A percentile compares a stretch with the other conserved stretches of the same genome.
Evolutionary conservation across 2,113 vertebrate genomes (phyloP).

Genomic region (Rhinichthys klamathensis): DNA sequence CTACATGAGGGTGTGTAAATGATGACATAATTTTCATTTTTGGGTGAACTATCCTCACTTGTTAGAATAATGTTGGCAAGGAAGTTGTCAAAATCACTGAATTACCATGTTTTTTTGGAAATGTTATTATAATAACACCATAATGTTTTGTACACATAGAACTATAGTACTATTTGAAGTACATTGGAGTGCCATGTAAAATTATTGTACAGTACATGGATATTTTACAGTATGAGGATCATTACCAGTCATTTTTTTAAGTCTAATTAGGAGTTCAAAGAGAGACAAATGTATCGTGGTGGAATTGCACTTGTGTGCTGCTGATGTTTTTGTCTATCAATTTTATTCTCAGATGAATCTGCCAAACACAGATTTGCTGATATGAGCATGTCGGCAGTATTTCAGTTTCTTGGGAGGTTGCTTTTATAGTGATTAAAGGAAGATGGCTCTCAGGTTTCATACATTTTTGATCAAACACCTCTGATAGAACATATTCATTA

Average conservation of each 20-base stretch:
- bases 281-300: not conserved
- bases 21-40: not conserved
- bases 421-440: conserved; percentile 49
- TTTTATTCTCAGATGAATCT: conserved; percentile 34
- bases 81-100: no score
- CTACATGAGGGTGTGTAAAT: not conserved
- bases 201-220: not conserved
- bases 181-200: not conserved
- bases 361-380: not conserved
- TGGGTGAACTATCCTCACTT: not conserved
- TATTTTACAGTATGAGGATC: not conserved
- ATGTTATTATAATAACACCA: not conserved
- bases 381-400: conserved; percentile 14
- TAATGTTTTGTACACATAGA: not conserved
- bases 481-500: conserved; percentile 49
- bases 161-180: not conserved
- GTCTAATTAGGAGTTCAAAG: not conserved
- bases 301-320: not conserved
- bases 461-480: conserved; percentile 57
- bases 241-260: not conserved
- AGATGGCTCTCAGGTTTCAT: conserved; percentile 54
- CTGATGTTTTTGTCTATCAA: conserved; percentile 20
- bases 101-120: not conserved
- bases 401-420: conserved; percentile 4
- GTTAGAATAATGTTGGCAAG: not conserved